These are phyloP conservation scores for Calvadosia cruxmelitensis DNA, from an alignment of 30 jellyfish, hydroid and myxozoan genomes.

Conservation along the genomic window DNA sequence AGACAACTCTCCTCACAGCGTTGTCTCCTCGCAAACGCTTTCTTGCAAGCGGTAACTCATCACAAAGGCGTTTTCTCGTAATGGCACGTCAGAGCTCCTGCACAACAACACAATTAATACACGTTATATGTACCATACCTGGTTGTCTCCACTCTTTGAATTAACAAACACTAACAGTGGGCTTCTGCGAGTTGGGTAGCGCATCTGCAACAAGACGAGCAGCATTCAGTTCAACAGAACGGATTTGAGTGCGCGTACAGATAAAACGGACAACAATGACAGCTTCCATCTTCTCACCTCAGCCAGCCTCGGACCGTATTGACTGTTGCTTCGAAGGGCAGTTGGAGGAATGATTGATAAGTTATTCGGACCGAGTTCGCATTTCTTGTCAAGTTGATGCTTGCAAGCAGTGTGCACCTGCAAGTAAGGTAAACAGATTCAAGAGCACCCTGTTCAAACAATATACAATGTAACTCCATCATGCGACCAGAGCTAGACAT, in stretches of 20 bases:
- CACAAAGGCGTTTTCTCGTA: too few relatives aligned
- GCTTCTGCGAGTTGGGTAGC: conserved; percentile 45
- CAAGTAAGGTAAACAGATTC: too few relatives aligned
- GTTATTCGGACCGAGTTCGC: conserved; percentile 73
- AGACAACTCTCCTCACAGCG: too few relatives aligned
- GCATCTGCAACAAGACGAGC: background rate
- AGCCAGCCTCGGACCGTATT: background rate
- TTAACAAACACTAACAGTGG: conserved; percentile 93
- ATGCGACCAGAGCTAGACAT: too few relatives aligned
- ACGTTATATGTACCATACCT: conserved; percentile 16
- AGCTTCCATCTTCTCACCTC: background rate
- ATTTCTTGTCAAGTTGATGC: conserved; percentile 40
- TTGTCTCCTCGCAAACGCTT: too few relatives aligned
- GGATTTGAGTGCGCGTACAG: too few relatives aligned
- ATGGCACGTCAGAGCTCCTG: too few relatives aligned
- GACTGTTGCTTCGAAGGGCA: conserved; percentile 25
- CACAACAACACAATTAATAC: too few relatives aligned
- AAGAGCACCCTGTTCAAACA: too few relatives aligned
- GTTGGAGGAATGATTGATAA: conserved; percentile 80
- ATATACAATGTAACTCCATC: too few relatives aligned
- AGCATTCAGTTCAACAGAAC: background rate
- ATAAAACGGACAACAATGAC: background rate
- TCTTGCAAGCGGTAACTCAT: too few relatives aligned
- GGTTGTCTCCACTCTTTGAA: conserved; percentile 97
- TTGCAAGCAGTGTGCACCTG: conserved; percentile 83